Conservation (phyloP, 1,140 invertebrate species). For the Lethrus apterus region DNA sequence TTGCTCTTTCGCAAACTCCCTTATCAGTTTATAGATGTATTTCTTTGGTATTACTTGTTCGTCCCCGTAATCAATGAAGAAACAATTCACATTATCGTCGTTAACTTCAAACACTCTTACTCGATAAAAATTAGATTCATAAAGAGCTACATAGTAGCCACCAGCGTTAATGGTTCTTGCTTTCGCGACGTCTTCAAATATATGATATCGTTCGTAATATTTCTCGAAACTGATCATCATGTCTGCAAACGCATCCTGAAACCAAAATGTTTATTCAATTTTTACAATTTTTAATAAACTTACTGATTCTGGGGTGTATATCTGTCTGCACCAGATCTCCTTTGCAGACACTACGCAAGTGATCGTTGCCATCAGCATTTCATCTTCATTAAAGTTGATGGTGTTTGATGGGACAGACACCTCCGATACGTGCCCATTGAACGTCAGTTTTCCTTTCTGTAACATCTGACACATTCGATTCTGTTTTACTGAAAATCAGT, state of each 20-base stretch:
- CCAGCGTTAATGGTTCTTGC: constrained; percentile 25
- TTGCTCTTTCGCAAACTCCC: constrained; percentile 49
- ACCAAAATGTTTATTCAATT: not conserved
- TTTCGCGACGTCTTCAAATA: constrained; percentile 15
- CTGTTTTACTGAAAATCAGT: not conserved
- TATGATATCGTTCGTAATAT: constrained; percentile 41
- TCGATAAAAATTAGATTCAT: constrained; percentile 51
- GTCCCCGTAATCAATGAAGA: constrained; percentile 58
- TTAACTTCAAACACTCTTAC: constrained; percentile 48
- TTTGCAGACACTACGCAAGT: constrained; percentile 32
- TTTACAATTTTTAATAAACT: constrained; percentile 21
- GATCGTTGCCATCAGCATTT: constrained; percentile 26
- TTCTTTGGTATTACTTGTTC: constrained; percentile 43
- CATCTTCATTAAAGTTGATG: constrained; percentile 29
- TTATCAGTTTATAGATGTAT: constrained; percentile 47
- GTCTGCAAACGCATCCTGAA: constrained; percentile 46
- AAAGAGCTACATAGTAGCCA: constrained; percentile 51
- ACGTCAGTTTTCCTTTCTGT: constrained; percentile 33
- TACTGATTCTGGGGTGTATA: constrained; percentile 31
- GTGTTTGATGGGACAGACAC: constrained; percentile 35
- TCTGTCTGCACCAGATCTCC: constrained; percentile 38
- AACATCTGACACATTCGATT: constrained; percentile 33
- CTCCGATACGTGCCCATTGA: constrained; percentile 18
- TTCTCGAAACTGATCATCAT: constrained; percentile 49
- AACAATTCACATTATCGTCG: constrained; percentile 43